Evolutionary conservation across 2,797 vertebrate species (phyloP).

Genomic region (Chromobotia macracanthus): DNA sequence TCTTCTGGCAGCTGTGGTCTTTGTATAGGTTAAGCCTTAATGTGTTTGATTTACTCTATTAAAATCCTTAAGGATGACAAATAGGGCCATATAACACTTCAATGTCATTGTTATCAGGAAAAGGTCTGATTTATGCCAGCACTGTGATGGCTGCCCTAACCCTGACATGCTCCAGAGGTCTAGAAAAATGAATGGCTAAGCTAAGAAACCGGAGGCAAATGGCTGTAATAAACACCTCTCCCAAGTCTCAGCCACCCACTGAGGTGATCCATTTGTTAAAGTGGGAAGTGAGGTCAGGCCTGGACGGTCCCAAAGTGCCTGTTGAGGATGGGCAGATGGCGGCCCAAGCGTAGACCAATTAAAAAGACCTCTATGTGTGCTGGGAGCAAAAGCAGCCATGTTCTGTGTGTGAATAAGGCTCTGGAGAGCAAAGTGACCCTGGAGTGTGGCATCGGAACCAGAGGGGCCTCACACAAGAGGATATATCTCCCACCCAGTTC

Average conservation of each 20-base stretch:
- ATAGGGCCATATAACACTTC: constrained; percentile 51
- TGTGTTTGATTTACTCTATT: constrained; percentile 57
- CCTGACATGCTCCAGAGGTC: constrained; percentile 52
- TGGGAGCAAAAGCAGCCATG: background rate
- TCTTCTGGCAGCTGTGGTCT: background rate
- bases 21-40: constrained; percentile 44
- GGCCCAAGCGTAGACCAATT: constrained; percentile 38
- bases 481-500: background rate
- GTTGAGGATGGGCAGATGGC: constrained; percentile 20
- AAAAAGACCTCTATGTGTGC: constrained; percentile 25
- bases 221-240: constrained; percentile 42
- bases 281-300: constrained; percentile 41
- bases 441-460: background rate
- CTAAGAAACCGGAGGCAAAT: constrained; percentile 51
- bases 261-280: constrained; percentile 42
- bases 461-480: constrained; percentile 1
- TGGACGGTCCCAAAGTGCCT: constrained; percentile 34
- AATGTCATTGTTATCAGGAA: constrained; percentile 55
- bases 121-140: constrained; percentile 48
- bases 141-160: constrained; percentile 39
- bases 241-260: constrained; percentile 17
- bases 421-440: background rate
- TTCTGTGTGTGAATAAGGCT: background rate
- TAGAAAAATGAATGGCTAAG: constrained; percentile 55
- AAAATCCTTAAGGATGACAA: constrained; percentile 51